Conservation (phyloP, 2,888 invertebrate genomes). For the Calameuta idolon region DNA sequence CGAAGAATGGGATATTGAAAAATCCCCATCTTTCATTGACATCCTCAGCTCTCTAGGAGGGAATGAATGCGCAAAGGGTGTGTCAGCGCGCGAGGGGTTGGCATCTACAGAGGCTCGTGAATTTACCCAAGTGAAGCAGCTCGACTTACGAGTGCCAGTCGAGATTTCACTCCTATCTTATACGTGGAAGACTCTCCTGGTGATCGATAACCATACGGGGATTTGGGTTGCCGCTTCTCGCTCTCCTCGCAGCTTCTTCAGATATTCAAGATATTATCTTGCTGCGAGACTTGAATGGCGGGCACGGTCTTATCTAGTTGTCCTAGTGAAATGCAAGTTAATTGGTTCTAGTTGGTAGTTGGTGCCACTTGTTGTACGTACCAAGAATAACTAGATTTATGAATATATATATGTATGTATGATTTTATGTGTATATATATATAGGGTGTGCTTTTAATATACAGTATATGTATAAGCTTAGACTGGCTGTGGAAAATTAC, state of each 20-base stretch:
- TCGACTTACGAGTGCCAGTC: constrained; percentile 41
- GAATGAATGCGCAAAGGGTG: not conserved
- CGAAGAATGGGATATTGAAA: constrained; percentile 55
- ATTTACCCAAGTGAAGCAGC: constrained; percentile 25
- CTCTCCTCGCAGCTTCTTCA: not conserved
- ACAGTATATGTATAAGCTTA: not conserved
- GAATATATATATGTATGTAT: not conserved
- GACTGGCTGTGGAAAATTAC: not conserved
- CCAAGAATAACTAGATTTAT: not conserved
- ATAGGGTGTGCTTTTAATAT: not conserved
- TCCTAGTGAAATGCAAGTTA: not conserved
- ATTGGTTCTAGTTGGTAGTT: not conserved
- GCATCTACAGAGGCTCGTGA: not conserved
- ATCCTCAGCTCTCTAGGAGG: constrained; percentile 21
- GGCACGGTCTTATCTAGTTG: not conserved
- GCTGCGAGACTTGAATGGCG: not conserved
- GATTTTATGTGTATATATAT: not conserved
- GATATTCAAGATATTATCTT: not conserved
- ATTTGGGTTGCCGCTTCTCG: not conserved
- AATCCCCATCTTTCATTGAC: constrained; percentile 49
- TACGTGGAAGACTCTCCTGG: not conserved
- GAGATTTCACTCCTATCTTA: constrained; percentile 29
- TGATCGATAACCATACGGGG: not conserved
- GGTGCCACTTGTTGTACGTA: not conserved
- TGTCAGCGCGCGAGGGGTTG: not conserved